These are phyloP conservation scores for Rhodophaea formosa DNA, from an alignment of 2,888 invertebrate species.

Conservation along the genomic window DNA sequence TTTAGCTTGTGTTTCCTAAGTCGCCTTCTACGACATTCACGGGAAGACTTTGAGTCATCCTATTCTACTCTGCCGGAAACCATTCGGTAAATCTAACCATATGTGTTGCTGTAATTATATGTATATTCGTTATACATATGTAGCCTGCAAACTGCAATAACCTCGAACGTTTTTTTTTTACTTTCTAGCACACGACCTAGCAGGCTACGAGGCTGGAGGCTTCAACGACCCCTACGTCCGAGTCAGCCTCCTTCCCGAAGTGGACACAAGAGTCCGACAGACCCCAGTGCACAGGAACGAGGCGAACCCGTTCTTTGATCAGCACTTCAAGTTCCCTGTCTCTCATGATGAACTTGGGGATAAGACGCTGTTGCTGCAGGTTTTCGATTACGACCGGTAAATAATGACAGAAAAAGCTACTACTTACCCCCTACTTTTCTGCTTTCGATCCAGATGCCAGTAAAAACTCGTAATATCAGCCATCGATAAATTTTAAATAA, in stretches of 20 bases:
- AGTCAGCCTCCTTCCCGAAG: conserved; percentile 88
- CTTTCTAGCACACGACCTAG: conserved; percentile 88
- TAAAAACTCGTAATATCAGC: neutral
- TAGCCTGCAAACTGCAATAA: no score
- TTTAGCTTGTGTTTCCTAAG: no score
- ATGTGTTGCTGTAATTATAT: no score
- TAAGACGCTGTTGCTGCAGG: conserved; percentile 88
- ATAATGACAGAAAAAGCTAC: conserved; percentile 3
- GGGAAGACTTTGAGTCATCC: no score
- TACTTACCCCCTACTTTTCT: no score
- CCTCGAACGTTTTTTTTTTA: no score
- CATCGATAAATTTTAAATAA: no score
- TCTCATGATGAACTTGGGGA: conserved; percentile 92
- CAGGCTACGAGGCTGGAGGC: conserved; percentile 91
- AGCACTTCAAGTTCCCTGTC: conserved; percentile 95
- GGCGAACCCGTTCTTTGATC: conserved; percentile 93
- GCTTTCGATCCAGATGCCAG: no score
- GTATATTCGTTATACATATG: no score
- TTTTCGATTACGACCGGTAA: conserved; percentile 81
- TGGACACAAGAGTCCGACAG: conserved; percentile 91
- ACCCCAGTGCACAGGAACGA: conserved; percentile 92
- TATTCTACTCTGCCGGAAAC: no score
- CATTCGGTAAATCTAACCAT: no score
- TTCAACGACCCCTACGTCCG: conserved; percentile 95
- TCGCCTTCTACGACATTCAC: no score